phyloP scores from a whole-genome alignment of 2,888 invertebrate species.

The Ophion ventricosus region DNA sequence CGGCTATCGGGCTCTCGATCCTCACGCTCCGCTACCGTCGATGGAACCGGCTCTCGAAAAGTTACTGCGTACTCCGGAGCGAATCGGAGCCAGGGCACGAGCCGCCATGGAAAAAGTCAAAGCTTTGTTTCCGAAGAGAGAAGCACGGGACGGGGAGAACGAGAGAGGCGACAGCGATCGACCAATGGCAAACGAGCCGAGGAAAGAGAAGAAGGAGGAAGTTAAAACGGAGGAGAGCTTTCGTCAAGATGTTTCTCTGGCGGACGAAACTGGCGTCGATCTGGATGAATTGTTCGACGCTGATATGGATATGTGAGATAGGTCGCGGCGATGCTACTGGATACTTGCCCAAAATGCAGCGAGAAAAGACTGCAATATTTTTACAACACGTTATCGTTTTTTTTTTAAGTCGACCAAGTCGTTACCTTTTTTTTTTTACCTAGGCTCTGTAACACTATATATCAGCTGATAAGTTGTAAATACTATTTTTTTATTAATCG shows the following conservation, averaged over 20 bases:
- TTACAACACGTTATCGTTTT: neutral
- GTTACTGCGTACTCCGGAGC: constrained; percentile 67
- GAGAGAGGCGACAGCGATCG: constrained; percentile 2
- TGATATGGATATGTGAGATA: constrained; percentile 47
- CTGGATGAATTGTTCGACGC: constrained; percentile 55
- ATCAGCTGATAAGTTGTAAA: neutral
- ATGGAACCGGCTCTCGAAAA: constrained; percentile 69
- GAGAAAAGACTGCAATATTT: neutral
- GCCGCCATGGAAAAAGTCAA: constrained; percentile 61
- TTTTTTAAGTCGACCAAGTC: neutral
- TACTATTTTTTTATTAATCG: neutral
- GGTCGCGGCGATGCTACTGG: neutral
- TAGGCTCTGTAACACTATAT: neutral
- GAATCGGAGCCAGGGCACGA: constrained; percentile 58
- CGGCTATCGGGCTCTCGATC: constrained; percentile 74
- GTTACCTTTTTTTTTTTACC: too few relatives aligned
- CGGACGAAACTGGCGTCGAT: constrained; percentile 29
- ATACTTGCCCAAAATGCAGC: neutral
- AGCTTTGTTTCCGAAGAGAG: constrained; percentile 67
- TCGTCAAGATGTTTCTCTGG: neutral
- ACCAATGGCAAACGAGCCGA: neutral
- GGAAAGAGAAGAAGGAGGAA: constrained; percentile 24
- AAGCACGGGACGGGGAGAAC: constrained; percentile 1
- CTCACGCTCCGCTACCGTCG: constrained; percentile 70
- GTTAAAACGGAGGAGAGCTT: constrained; percentile 7